These are phyloP conservation scores for Hirundo rustica DNA, from an alignment of 2,797 vertebrate species.

Conservation along the genomic window DNA sequence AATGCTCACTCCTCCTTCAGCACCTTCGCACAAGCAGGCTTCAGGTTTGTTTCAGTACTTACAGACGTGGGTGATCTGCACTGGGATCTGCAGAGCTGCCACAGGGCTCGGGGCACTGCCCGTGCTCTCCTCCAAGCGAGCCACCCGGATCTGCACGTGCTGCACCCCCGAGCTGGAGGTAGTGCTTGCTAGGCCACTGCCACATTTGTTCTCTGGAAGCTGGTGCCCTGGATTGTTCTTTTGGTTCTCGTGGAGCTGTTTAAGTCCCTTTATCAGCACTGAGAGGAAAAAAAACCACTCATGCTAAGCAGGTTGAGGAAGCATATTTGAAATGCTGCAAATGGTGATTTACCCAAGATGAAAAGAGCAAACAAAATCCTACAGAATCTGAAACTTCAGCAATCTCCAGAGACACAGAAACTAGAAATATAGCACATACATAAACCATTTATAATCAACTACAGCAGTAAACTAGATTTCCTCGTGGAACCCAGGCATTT, in stretches of 20 bases:
- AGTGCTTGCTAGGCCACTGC: slow-evolving; percentile 74
- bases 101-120: slow-evolving; percentile 80
- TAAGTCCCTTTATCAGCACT: slow-evolving; percentile 96
- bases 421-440: neutral
- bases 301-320: slow-evolving; percentile 51
- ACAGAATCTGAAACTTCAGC: neutral
- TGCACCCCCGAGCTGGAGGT: slow-evolving; percentile 79
- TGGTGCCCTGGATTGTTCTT: slow-evolving; percentile 75
- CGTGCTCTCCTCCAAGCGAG: slow-evolving; percentile 85
- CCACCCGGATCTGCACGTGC: slow-evolving; percentile 88
- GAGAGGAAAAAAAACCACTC: slow-evolving; percentile 64
- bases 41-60: slow-evolving; percentile 64
- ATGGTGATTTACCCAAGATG: neutral
- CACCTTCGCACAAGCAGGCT: neutral
- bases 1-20: neutral
- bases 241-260: slow-evolving; percentile 89
- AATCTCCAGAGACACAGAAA: neutral
- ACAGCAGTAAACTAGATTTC: neutral
- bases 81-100: slow-evolving; percentile 92
- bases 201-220: slow-evolving; percentile 80
- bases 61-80: slow-evolving; percentile 98
- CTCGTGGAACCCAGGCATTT: neutral
- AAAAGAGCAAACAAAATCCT: neutral
- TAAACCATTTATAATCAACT: neutral
- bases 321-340: slow-evolving; percentile 45